These are phyloP conservation scores for Oplegnathus fasciatus DNA, from an alignment of 2,113 vertebrate species.

Conservation along the genomic window DNA sequence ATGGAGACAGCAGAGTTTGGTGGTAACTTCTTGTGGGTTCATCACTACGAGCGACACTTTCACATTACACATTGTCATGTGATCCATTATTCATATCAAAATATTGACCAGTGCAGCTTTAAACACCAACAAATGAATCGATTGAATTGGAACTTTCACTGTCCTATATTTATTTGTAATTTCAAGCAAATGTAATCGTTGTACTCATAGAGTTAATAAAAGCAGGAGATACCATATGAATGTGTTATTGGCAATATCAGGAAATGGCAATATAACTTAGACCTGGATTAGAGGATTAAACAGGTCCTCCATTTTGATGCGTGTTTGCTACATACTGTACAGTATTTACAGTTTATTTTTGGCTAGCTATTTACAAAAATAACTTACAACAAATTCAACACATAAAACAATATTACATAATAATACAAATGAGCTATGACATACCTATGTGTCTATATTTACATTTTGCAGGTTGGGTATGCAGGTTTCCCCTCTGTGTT, in stretches of 20 bases:
- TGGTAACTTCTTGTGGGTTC: neutral
- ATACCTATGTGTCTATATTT: neutral
- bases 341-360: conserved; percentile 20
- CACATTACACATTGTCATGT: neutral
- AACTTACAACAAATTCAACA: neutral
- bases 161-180: conserved; percentile 18
- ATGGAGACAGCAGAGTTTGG: neutral
- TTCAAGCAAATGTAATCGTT: neutral
- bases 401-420: conserved; percentile 1
- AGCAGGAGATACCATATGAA: neutral
- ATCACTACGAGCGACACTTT: neutral
- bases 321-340: conserved; percentile 7
- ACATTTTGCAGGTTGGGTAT: neutral
- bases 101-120: neutral
- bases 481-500: neutral
- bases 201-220: conserved; percentile 25
- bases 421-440: neutral
- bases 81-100: neutral
- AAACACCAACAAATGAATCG: neutral
- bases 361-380: conserved; percentile 9
- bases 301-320: conserved; percentile 10
- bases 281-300: conserved; percentile 9
- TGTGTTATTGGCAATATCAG: conserved; percentile 40
- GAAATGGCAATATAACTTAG: conserved; percentile 31
- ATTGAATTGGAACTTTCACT: neutral